phyloP scores from a whole-genome alignment of 2,888 invertebrate genomes.

The Achlya flavicornis region DNA sequence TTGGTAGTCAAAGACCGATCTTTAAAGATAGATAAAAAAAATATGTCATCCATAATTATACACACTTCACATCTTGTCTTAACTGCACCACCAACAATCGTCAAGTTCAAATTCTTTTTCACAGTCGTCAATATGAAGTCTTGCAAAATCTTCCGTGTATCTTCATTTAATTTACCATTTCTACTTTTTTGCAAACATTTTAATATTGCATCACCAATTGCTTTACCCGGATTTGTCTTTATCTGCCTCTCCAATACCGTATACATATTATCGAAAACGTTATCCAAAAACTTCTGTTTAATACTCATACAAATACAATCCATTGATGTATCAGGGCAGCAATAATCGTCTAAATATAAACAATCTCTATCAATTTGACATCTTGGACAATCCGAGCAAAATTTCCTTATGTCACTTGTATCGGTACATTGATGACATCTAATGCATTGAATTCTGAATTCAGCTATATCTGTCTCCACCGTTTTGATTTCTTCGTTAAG shows the following conservation, averaged over 20 bases:
- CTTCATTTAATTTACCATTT: slow-evolving; percentile 67
- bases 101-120: slow-evolving; percentile 70
- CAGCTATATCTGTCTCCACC: slow-evolving; percentile 51
- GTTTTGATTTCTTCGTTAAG: slow-evolving; percentile 54
- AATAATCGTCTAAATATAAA: slow-evolving; percentile 47
- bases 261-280: slow-evolving; percentile 77
- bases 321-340: slow-evolving; percentile 46
- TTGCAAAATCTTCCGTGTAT: slow-evolving; percentile 61
- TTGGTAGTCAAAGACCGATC: no score
- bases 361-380: slow-evolving; percentile 61
- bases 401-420: slow-evolving; percentile 56
- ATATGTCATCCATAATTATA: background rate
- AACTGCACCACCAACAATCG: slow-evolving; percentile 74
- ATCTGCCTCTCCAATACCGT: slow-evolving; percentile 62
- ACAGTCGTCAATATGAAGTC: slow-evolving; percentile 65
- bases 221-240: slow-evolving; percentile 57
- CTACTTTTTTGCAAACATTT: slow-evolving; percentile 60
- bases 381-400: slow-evolving; percentile 69
- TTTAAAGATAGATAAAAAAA: background rate
- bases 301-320: slow-evolving; percentile 68
- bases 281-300: slow-evolving; percentile 69
- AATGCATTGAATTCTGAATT: slow-evolving; percentile 49
- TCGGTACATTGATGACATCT: slow-evolving; percentile 62
- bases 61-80: slow-evolving; percentile 77
- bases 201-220: slow-evolving; percentile 60